Base-by-base conservation (phyloP, 2,113 vertebrate genomes). In the Cepphus grylle region DNA sequence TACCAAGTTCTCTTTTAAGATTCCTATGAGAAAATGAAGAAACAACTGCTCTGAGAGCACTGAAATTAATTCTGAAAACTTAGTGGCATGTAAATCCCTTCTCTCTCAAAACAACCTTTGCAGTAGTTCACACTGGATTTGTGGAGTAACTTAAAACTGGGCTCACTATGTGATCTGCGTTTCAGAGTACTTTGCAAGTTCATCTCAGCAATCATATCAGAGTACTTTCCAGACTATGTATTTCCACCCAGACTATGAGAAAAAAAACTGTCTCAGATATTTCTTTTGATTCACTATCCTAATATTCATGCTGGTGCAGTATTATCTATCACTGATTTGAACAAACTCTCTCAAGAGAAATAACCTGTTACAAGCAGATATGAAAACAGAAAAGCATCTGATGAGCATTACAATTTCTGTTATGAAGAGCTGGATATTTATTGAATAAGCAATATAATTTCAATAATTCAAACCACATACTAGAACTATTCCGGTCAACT, bases 151-250 rank as follows among this genome's bases (percentile, higher is more conserved):
- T 84, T 85, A 93, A 94, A 81, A 88, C 55, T 86, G 70, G 67
- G 86, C 74, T 88, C 42, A 55, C 82, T 84, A 36, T 77, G 90
- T 86, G 67, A 76, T 62, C 80, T 77, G 59, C 2, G 1, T 88
- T 93, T 84, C 87, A 93, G 52, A 93, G 84, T 73, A 69, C 90
- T 85, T 50, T 80, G 49, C 84, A 93, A 67, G 55, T 74, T 92
- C 30, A 11, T 58, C 90, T 84, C 88, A 86, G 63, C 3, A 5
- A 53, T 25, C 80, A 8, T 42, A 32, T 53, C 73, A 56, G 34
- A 80, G 90, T 56, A 29, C 70, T 82, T 76, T 65, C 42, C 83
- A 87, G 81, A 65, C 59, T 42, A 8, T 6, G 17, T 56, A 79
- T 72, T 89, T 94, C 56, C 56, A 89, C 38, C 42, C 69, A 96